A percentile compares a stretch with the other conserved stretches of the same genome.
These are phyloP conservation scores for Scophthalmus maximus DNA, from an alignment of 2,113 vertebrate species.

Conservation along the genomic window DNA sequence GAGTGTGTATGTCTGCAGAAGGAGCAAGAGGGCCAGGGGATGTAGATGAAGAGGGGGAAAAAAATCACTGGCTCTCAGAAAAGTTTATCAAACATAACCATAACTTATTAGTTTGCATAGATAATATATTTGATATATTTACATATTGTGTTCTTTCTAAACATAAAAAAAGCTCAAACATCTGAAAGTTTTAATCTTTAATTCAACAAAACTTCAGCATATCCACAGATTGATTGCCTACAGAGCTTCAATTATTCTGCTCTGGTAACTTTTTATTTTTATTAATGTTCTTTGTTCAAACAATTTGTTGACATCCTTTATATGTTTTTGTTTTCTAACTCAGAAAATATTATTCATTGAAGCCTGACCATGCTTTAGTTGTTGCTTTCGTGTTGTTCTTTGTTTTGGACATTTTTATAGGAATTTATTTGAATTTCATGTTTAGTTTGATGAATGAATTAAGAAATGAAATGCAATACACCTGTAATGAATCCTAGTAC, in stretches of 20 bases:
- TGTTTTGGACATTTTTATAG: background rate
- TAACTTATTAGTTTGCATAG: conserved; percentile 27
- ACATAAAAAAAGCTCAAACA: conserved; percentile 24
- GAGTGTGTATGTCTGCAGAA: background rate
- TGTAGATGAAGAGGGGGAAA: background rate
- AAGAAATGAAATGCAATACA: background rate
- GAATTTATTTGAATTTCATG: too few relatives aligned
- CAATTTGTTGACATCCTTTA: too few relatives aligned
- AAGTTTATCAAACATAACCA: conserved; percentile 9
- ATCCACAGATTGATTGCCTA: conserved; percentile 16
- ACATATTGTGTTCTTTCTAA: background rate
- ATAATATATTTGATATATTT: conserved; percentile 14
- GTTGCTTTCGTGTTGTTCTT: background rate
- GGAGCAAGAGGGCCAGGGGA: background rate
- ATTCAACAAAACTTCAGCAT: conserved; percentile 31
- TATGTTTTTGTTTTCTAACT: background rate
- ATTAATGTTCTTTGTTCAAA: too few relatives aligned
- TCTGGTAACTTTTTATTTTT: conserved; percentile 1
- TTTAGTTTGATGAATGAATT: background rate
- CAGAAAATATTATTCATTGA: background rate
- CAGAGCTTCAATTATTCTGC: background rate
- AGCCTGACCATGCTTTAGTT: too few relatives aligned
- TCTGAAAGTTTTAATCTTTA: conserved; percentile 39
- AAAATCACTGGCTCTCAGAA: background rate
- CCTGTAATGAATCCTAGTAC: background rate